These are phyloP conservation scores for Cotesia vestalis DNA, from an alignment of 1,140 invertebrate genomes.

Conservation along the genomic window DNA sequence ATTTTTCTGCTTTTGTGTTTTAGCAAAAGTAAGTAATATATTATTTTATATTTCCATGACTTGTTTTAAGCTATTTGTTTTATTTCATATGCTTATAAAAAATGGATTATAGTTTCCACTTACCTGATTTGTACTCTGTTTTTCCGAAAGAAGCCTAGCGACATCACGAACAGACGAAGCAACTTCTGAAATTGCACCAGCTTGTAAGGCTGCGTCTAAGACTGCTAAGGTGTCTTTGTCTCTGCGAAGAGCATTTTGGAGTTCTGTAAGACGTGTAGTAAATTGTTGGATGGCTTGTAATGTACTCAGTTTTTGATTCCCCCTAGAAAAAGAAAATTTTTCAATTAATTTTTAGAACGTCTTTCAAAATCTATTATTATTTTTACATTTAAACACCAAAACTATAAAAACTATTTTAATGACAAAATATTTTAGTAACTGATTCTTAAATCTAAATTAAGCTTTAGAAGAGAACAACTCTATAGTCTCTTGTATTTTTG, in stretches of 20 bases:
- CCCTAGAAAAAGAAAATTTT: slow-evolving; percentile 54
- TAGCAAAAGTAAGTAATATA: too few species aligned
- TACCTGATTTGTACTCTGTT: slow-evolving; percentile 66
- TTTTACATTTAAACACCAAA: too few species aligned
- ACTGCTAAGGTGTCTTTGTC: slow-evolving; percentile 73
- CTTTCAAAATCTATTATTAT: too few species aligned
- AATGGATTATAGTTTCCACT: background rate
- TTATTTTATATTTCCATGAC: too few species aligned
- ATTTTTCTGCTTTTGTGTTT: too few species aligned
- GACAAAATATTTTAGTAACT: too few species aligned
- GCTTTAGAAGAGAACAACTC: too few species aligned
- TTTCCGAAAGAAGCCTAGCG: slow-evolving; percentile 75
- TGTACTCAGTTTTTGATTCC: slow-evolving; percentile 63
- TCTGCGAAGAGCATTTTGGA: slow-evolving; percentile 70
- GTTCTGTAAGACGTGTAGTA: slow-evolving; percentile 70
- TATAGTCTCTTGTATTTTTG: too few species aligned
- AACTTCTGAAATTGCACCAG: slow-evolving; percentile 69
- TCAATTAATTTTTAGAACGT: background rate
- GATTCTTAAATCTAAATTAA: too few species aligned
- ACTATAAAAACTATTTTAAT: too few species aligned
- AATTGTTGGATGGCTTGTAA: slow-evolving; percentile 73
- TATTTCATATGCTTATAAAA: too few species aligned
- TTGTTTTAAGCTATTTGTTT: too few species aligned
- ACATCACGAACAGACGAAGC: slow-evolving; percentile 74
- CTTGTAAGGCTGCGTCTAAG: slow-evolving; percentile 70